Base-by-base conservation (phyloP, 2,113 vertebrate species). In the Cettia cetti region DNA sequence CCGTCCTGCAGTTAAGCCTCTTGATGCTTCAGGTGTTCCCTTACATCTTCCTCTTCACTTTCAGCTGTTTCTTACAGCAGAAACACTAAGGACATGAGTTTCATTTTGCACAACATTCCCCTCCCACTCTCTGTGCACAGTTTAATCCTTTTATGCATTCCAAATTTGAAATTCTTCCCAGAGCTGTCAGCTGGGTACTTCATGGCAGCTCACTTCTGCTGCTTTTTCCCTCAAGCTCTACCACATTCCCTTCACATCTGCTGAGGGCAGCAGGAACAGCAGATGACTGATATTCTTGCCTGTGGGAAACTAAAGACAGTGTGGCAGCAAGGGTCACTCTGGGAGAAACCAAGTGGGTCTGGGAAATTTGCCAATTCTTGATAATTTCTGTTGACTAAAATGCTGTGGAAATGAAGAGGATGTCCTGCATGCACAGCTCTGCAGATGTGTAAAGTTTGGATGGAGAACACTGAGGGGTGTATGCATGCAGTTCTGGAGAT, bases 241-340 rank as follows among this genome's bases (percentile, higher is more conserved):
- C 20, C 27, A 18, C 7, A 27, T 59, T 68, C 9, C 16, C 7
- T n/a, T 78, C 69, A 6, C 6, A 21, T 40, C 39, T 28, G 52
- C 71, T 14, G 17, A 66, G 81, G 91, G 33, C 39, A 50, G 31
- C 22, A 64, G 75, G 57, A 87, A 5, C 28, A 72, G 22, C 26
- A 56, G 28, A 7, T 71, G 77, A 45, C n/a, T 86, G 79, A 23
- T 4, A 3, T 39, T 33, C 21, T 86, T 33, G 33, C 47, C 60
- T 76, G 11, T 86, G 98, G 99, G 98, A 99, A 95, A 98, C 98
- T 45, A 98, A 97, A 82, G 99, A 99, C 92, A 99, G 99, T 2
- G 96, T 99, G 93, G 99, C 99, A 2, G 99, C 98, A 47, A 98
- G 99, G 6, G 97, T 99, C 83, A 99, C 99, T 81, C 88, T 99